phyloP scores from a whole-genome alignment of 2,888 invertebrate species.

The Tridacna gigas region DNA sequence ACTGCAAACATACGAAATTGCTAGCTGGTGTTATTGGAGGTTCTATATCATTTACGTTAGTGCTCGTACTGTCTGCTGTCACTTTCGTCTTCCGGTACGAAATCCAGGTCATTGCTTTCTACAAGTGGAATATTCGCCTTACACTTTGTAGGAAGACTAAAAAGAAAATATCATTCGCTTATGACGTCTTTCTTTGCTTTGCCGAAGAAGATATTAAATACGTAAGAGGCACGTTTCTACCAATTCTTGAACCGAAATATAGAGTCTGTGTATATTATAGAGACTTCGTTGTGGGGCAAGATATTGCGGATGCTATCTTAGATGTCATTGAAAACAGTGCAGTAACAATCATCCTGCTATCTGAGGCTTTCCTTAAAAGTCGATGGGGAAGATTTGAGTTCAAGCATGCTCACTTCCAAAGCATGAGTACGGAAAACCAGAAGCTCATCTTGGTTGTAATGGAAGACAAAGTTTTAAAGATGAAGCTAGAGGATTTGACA shows the following conservation, averaged over 20 bases:
- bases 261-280: slow-evolving; percentile 44
- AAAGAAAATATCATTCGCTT: slow-evolving; percentile 5
- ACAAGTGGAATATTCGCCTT: no score
- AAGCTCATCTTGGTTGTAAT: slow-evolving; percentile 34
- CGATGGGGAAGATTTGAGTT: slow-evolving; percentile 49
- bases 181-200: slow-evolving; percentile 43
- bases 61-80: no score
- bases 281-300: slow-evolving; percentile 40
- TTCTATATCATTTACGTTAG: no score
- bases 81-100: no score
- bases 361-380: slow-evolving; percentile 37
- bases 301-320: slow-evolving; percentile 46
- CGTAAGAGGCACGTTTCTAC: slow-evolving; percentile 22
- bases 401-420: slow-evolving; percentile 29
- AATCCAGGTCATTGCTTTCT: no score
- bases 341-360: slow-evolving; percentile 32
- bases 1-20: no score
- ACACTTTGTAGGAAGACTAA: background rate
- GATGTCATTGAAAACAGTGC: slow-evolving; percentile 35
- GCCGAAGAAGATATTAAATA: slow-evolving; percentile 37
- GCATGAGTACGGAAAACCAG: slow-evolving; percentile 24
- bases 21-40: no score
- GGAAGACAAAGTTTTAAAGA: slow-evolving; percentile 24
- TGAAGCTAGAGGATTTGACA: slow-evolving; percentile 36
- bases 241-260: slow-evolving; percentile 37